phyloP scores from a whole-genome alignment of 2,888 invertebrate genomes.

The Muscina levida region DNA sequence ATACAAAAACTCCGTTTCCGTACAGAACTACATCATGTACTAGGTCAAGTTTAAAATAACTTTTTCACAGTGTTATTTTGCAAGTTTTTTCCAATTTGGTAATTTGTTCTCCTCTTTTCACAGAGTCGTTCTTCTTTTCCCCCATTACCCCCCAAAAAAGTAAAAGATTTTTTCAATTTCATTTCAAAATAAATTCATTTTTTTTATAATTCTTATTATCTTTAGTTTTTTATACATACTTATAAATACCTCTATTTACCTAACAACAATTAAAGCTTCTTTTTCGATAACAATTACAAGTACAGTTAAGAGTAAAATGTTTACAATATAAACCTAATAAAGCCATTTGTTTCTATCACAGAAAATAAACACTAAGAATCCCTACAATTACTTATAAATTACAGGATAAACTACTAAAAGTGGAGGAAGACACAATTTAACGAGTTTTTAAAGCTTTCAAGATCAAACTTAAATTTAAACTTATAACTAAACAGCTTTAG shows the following conservation, averaged over 20 bases:
- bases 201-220: too few species aligned
- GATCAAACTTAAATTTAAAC: background rate
- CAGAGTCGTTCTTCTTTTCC: too few species aligned
- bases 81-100: too few species aligned
- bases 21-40: too few species aligned
- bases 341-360: constrained; percentile 61
- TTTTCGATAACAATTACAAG: constrained; percentile 27
- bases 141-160: too few species aligned
- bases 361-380: too few species aligned
- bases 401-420: constrained; percentile 12
- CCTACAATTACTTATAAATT: background rate
- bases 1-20: too few species aligned
- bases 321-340: constrained; percentile 48
- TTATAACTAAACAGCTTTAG: background rate
- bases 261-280: constrained; percentile 53
- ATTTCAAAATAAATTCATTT: constrained; percentile 11
- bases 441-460: constrained; percentile 50
- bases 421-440: constrained; percentile 56
- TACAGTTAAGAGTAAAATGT: constrained; percentile 17
- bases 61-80: too few species aligned
- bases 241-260: constrained; percentile 22
- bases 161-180: background rate
- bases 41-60: too few species aligned
- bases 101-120: too few species aligned
- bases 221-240: constrained; percentile 4